Percentiles rank a stretch among this genome's conserved stretches.
These are phyloP conservation scores for Eupithecia pulchellata DNA, from an alignment of 2,888 invertebrate species.

Conservation along the genomic window DNA sequence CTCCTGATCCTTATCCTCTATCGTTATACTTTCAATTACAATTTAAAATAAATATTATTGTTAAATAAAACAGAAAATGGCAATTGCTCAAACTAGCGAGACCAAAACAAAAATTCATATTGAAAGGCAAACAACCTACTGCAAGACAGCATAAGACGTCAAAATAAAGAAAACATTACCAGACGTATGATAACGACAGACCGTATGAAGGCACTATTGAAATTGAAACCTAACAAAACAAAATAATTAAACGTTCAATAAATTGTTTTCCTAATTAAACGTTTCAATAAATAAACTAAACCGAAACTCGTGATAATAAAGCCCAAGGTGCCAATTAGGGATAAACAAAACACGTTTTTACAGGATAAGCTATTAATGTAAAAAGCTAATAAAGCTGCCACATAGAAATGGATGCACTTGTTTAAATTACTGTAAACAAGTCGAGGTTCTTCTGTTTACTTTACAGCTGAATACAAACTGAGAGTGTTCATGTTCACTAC, in stretches of 20 bases:
- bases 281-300: conserved; percentile 25
- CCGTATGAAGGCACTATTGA: background rate
- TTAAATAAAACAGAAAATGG: too few species aligned
- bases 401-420: conserved; percentile 47
- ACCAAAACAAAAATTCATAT: too few species aligned
- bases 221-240: background rate
- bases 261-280: conserved; percentile 2
- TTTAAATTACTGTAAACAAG: conserved; percentile 51
- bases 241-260: background rate
- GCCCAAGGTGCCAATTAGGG: conserved; percentile 36
- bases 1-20: too few species aligned
- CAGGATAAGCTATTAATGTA: conserved; percentile 35
- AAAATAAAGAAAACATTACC: background rate
- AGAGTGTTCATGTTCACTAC: conserved; percentile 1
- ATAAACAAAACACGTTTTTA: conserved; percentile 33
- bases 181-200: background rate
- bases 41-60: too few species aligned
- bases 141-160: background rate
- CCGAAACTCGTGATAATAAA: conserved; percentile 28
- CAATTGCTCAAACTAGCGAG: too few species aligned
- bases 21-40: too few species aligned
- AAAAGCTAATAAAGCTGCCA: conserved; percentile 54
- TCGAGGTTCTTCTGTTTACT: conserved; percentile 23
- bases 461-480: conserved; percentile 14
- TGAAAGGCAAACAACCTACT: too few species aligned